phyloP scores from a whole-genome alignment of 2,113 vertebrate genomes.

The Hyla sarda region DNA sequence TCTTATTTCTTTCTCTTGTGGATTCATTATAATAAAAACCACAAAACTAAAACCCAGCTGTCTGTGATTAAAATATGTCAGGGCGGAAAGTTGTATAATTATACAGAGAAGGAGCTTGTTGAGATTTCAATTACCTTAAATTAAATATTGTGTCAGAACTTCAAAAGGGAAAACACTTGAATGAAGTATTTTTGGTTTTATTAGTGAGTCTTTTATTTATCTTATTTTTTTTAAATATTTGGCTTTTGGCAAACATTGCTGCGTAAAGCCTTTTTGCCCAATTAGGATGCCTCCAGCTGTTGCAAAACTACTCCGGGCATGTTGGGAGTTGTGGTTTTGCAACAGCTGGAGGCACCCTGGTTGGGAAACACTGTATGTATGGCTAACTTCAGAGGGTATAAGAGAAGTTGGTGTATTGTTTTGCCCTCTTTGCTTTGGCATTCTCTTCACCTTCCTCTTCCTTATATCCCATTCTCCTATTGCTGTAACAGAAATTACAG shows the following conservation, averaged over 20 bases:
- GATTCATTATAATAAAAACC: neutral
- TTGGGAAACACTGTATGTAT: too few species aligned
- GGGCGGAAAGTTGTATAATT: neutral
- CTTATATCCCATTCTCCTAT: too few species aligned
- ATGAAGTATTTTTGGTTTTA: neutral
- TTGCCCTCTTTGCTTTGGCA: too few species aligned
- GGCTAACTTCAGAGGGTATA: too few species aligned
- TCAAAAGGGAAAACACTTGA: slow-evolving; percentile 29
- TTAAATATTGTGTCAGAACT: slow-evolving; percentile 18
- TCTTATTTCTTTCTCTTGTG: neutral
- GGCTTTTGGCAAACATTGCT: neutral
- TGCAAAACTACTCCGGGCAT: too few species aligned
- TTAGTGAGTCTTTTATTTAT: neutral
- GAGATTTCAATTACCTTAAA: neutral
- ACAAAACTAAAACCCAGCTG: neutral
- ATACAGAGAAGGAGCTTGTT: slow-evolving; percentile 10
- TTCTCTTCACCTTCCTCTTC: too few species aligned
- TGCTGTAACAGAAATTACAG: too few species aligned
- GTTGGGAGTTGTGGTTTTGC: too few species aligned
- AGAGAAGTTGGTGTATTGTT: too few species aligned
- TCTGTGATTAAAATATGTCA: neutral
- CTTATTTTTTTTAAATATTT: neutral
- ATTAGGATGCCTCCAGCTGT: too few species aligned
- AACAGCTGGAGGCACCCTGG: too few species aligned
- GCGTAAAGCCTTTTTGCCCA: neutral